Evolutionary conservation across 2,113 vertebrate species (phyloP), one percentile per base, ranked within the genome.

Genomic region (Phalacrocorax pelagicus): DNA sequence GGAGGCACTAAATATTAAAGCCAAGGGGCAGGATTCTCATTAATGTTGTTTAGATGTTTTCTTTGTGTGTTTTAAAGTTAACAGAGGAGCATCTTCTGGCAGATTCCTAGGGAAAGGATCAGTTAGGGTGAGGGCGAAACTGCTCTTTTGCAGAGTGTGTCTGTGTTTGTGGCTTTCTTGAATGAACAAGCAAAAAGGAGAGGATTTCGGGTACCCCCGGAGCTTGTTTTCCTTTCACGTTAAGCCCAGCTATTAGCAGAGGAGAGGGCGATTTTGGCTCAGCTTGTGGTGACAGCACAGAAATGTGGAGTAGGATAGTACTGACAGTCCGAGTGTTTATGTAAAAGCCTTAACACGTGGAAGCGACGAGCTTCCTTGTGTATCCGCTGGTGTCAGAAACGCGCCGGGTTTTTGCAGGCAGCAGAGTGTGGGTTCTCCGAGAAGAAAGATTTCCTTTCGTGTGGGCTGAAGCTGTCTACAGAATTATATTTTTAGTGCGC

Each of bases 381-480:
- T 86, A 75, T 47, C 72, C 0, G 10, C 51, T 3, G 2, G 9
- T 83, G 86, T 72, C 79, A 71, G 89, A 42, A 85, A 65, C 91
- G 10, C 11, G 16, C 88, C 0, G 78, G 46, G 85, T 52, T 92
- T 79, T 47, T 93, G 90, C 78, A 94, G 78, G 82, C 86, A 67
- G 78, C 44, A 3, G 78, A 66, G 63, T 71, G 81, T 84, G 89
- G 77, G 81, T 42, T 95, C 81, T 79, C 54, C 1, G 9, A 92
- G 90, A 77, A 65, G 90, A n/a, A 96, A 94, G 86, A 88, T 96
- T 97, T 97, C 96, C 87, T 97, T 91, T 96, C 16, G 88, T 92
- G 96, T 96, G 94, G 94, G 93, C 84, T 88, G 87, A 67, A 96
- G 86, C 92, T 97, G 90, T 95, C 94, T 94, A 11, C 92, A 55